Evolutionary conservation across 1,140 invertebrate genomes (phyloP).

Genomic region (Acromyrmex echinatior): DNA sequence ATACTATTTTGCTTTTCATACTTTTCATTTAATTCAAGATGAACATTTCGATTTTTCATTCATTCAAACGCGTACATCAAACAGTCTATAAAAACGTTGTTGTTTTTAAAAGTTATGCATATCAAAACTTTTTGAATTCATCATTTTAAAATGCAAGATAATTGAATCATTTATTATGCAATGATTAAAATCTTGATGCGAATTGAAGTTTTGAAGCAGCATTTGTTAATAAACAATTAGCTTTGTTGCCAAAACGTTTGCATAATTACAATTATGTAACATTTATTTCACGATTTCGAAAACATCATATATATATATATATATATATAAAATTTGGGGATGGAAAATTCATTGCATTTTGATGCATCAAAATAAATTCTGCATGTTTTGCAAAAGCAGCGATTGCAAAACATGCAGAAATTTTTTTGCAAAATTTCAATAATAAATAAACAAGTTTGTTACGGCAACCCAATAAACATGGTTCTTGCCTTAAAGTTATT

Average conservation of each 20-base stretch:
- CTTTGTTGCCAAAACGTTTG: conserved; percentile 26
- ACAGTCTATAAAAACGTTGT: neutral
- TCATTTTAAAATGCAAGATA: neutral
- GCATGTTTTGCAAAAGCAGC: no score
- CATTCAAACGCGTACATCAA: neutral
- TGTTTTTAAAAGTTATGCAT: neutral
- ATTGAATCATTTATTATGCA: conserved; percentile 3
- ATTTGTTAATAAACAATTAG: conserved; percentile 54
- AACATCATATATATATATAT: neutral
- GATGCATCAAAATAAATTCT: neutral
- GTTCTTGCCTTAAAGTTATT: conserved; percentile 46
- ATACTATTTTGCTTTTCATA: conserved; percentile 39
- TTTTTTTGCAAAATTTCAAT: neutral
- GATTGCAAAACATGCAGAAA: no score
- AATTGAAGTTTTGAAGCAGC: conserved; percentile 23
- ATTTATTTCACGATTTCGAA: conserved; percentile 23
- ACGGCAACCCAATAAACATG: conserved; percentile 1
- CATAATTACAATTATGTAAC: conserved; percentile 11
- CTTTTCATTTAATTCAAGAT: conserved; percentile 3
- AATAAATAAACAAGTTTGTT: conserved; percentile 28
- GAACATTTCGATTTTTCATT: neutral
- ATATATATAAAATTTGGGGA: neutral
- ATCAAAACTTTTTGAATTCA: neutral
- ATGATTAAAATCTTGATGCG: conserved; percentile 10
- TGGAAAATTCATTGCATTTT: conserved; percentile 17